These are phyloP conservation scores for Rhinoptilus africanus DNA, from an alignment of 2,113 vertebrate species.

Conservation along the genomic window DNA sequence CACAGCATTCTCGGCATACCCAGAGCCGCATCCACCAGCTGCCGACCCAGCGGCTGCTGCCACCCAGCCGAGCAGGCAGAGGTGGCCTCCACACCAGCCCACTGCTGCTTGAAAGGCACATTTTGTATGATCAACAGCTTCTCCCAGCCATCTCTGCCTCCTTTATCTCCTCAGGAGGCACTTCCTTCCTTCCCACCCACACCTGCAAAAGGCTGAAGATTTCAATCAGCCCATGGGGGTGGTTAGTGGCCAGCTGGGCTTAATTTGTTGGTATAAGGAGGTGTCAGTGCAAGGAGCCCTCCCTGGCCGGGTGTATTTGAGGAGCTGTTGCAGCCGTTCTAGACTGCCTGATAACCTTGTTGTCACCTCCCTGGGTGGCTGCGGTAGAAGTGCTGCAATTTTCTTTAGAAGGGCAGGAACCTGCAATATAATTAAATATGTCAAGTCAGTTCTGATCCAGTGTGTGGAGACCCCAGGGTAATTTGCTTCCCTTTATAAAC, in stretches of 20 bases:
- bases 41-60: neutral
- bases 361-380: neutral
- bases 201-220: neutral
- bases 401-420: slow-evolving; percentile 39
- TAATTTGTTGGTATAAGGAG: neutral
- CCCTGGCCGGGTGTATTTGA: neutral
- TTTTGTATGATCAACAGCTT: accelerated
- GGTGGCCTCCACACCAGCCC: neutral
- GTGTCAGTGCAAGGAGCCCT: neutral
- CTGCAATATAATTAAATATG: slow-evolving; percentile 22
- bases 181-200: neutral
- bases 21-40: accelerated
- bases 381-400: slow-evolving; percentile 11
- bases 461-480: neutral
- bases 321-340: neutral
- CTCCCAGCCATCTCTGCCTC: neutral
- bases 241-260: neutral
- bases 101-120: accelerated
- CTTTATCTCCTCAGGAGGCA: neutral
- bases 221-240: neutral
- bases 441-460: slow-evolving; percentile 26
- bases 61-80: neutral
- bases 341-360: neutral
- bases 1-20: neutral
- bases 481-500: slow-evolving; percentile 54